phyloP scores from a whole-genome alignment of 1,140 invertebrate species.

The Lithobius niger region DNA sequence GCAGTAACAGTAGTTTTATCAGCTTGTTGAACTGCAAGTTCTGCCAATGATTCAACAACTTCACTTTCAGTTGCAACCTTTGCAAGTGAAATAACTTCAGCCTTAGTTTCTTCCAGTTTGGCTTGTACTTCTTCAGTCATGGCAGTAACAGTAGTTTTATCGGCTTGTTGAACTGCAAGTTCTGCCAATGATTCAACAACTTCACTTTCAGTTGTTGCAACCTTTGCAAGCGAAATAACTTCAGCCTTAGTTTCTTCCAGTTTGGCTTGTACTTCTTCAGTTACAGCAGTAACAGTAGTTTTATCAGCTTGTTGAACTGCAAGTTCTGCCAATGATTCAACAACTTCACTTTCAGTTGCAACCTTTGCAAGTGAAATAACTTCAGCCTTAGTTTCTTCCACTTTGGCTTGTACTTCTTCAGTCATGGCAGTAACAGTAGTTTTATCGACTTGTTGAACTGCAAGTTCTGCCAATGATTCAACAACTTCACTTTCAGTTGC shows the following conservation, averaged over 20 bases:
- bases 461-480: conserved; percentile 18
- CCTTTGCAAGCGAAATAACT: background rate
- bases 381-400: background rate
- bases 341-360: background rate
- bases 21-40: conserved; percentile 13
- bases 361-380: background rate
- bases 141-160: background rate
- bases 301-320: background rate
- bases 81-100: background rate
- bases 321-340: background rate
- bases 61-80: background rate
- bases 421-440: too few species aligned
- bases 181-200: background rate
- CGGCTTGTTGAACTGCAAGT: background rate
- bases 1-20: background rate
- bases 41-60: conserved; percentile 20
- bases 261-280: background rate
- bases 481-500: conserved; percentile 20
- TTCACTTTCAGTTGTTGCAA: background rate
- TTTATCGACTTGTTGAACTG: conserved; percentile 14
- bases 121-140: background rate
- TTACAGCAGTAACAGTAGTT: background rate
- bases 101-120: conserved; percentile 11
- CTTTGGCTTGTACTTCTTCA: too few species aligned
- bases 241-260: background rate